Evolutionary conservation across 2,113 vertebrate genomes (phyloP), one percentile per base, ranked within the genome.

Genomic region (Felis chaus): DNA sequence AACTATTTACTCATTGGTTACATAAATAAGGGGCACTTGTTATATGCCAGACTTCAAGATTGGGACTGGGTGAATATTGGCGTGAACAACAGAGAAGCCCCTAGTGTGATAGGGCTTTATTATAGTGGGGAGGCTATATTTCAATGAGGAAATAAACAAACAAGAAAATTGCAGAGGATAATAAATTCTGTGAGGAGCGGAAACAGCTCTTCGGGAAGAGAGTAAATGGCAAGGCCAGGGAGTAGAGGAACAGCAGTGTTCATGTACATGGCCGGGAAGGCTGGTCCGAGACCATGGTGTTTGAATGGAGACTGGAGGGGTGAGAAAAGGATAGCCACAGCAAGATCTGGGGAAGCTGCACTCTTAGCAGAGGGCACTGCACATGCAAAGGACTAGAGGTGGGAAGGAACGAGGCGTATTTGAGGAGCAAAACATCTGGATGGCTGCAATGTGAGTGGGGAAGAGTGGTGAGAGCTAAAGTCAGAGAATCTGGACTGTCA

Each of bases 211-310:
- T 18, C 1, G 25, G n/a, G 27, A 27, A 68, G 27, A 33, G 31
- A 82, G 21, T 16, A 63, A 82, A 61, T 6, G n/a, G 41, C 15
- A 23, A 9, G 61, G 39, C 1, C 5, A 13, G 13, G 27, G 3
- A 27, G 14, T 2, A 12, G 61, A 48, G 14, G 29, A 39, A 48
- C 15, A 27, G 18, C 8, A 19, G 4, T 13, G 23, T 57, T 39
- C 3, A 16, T 12, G 3, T 14, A 31, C 27, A 5, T 23, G 31
- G 25, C 73, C 18, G 5, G 10, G 18, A n/a, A 16, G 73, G 19
- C 50, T 11, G 25, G 19, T 33, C 0, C 0, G 15, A 27, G 31
- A 16, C 21, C 3, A 8, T 27, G 50, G n/a, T 18, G 0, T 12
- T 31, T 53, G 61, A 19, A 10, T 55, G 41, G 19, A 55, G 48